Conservation (phyloP, 2,888 invertebrate species). For the Limnephilus lunatus region DNA sequence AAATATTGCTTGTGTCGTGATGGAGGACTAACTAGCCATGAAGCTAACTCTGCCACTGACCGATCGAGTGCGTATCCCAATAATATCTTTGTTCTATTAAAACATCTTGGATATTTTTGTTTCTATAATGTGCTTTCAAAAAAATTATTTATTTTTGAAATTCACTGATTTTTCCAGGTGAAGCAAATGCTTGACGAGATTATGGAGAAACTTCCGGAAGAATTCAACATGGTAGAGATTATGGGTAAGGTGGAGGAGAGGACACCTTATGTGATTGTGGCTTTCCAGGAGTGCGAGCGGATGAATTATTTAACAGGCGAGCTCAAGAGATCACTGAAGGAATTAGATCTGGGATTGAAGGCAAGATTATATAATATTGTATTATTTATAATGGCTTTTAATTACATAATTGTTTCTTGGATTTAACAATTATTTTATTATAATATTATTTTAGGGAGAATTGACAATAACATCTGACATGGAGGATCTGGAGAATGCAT, state of each 20-base stretch:
- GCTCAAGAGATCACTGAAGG: constrained; percentile 92
- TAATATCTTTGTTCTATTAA: background rate
- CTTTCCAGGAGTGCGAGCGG: constrained; percentile 96
- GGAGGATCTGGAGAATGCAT: constrained; percentile 94
- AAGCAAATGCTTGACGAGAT: constrained; percentile 97
- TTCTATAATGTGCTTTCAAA: background rate
- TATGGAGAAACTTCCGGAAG: constrained; percentile 95
- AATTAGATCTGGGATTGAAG: constrained; percentile 95
- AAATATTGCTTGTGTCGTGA: no score
- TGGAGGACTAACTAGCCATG: no score
- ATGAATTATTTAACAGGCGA: constrained; percentile 96
- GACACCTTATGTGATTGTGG: constrained; percentile 97
- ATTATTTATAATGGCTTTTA: background rate
- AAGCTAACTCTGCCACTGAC: no score
- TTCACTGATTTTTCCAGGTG: constrained; percentile 73
- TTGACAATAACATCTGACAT: constrained; percentile 96
- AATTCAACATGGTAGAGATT: constrained; percentile 96
- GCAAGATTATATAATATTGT: constrained; percentile 70
- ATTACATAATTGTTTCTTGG: background rate
- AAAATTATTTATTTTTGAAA: background rate
- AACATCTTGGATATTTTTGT: background rate
- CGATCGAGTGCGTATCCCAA: no score
- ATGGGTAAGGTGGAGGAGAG: constrained; percentile 97
- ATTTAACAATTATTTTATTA: background rate
- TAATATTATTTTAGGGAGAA: constrained; percentile 83